Base-by-base conservation (phyloP, 2,888 invertebrate species). In the Plusia festucae region DNA sequence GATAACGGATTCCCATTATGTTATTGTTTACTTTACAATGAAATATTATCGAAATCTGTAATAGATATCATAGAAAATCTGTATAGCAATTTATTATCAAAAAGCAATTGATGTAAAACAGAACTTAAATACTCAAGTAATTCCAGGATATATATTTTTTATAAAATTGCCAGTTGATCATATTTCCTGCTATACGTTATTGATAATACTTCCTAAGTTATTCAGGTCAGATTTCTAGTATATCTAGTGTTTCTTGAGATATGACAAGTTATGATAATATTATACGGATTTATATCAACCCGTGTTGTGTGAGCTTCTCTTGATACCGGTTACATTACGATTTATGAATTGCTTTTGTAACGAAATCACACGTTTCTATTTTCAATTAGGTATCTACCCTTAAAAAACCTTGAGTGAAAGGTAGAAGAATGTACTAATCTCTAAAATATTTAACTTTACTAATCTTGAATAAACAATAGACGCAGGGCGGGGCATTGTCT, bases 181-280 rank as follows among this genome's bases (percentile, higher is more conserved):
- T 51, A 68, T 49, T 70, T 46, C 72, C 65, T 73, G 59, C 16
- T 71, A 40, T 15, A 40, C n/a, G 40, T 40, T 40, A 40, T 40
- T 40, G 40, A 40, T 30, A 30, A 30, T n/a, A 40, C 40, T 40
- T 40, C 40, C n/a, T 40, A 40, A 73, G 72, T 18, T 65, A 73
- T 76, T 54, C 46, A 62, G 77, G 61, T 77, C 77, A 59, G 13
- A 62, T 57, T 46, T 63, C 24, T 44, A 40, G 27, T 58, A 9
- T 58, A 9, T 30, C 2, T 9, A 30, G 24, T 22, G n/a, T 62
- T 73, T 77, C 57, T 60, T 77, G 73, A 60, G 58, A 57, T 66
- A 60, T 58, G 53, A 76, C 53, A 9, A 30, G 30, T 30, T 30
- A 30, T 30, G 30, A 53, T 46, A 49, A n/a, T 40, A 40, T 40